phyloP scores from a whole-genome alignment of 2,888 invertebrate genomes.

The Eurytoma californica region DNA sequence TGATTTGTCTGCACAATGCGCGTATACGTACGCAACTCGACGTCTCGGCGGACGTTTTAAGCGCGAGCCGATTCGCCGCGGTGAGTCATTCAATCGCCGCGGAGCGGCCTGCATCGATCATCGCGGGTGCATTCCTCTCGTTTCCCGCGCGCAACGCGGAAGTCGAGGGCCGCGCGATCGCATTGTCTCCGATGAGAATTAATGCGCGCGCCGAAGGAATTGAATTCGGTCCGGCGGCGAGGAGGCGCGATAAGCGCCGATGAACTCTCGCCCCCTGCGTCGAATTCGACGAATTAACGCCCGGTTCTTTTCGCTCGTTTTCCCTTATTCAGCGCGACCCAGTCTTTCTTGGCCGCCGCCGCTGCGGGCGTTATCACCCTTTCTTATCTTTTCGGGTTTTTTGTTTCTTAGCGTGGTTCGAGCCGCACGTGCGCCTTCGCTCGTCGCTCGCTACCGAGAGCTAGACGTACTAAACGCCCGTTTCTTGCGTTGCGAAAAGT shows the following conservation, averaged over 20 bases:
- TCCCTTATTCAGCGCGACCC: neutral
- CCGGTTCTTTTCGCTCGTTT: neutral
- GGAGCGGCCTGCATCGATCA: neutral
- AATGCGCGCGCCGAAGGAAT: constrained; percentile 37
- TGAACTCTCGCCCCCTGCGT: constrained; percentile 34
- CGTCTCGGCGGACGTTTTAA: too few species aligned
- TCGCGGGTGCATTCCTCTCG: neutral
- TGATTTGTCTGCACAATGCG: neutral
- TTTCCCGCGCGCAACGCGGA: too few species aligned
- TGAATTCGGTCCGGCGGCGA: constrained; percentile 21
- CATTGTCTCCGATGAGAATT: constrained; percentile 48
- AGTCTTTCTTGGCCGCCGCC: too few species aligned
- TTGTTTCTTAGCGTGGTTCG: too few species aligned
- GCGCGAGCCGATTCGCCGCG: too few species aligned
- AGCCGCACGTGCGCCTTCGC: too few species aligned
- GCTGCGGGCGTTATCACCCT: too few species aligned
- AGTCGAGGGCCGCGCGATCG: neutral
- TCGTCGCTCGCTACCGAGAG: too few species aligned
- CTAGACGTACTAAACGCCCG: too few species aligned
- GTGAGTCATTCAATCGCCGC: neutral
- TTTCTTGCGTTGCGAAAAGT: too few species aligned
- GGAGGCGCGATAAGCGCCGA: constrained; percentile 36
- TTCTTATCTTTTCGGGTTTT: too few species aligned
- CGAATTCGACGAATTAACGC: constrained; percentile 17
- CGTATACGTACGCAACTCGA: neutral